These are phyloP conservation scores for Drosophila dunni DNA, from an alignment of 1,140 invertebrate species.

Conservation along the genomic window DNA sequence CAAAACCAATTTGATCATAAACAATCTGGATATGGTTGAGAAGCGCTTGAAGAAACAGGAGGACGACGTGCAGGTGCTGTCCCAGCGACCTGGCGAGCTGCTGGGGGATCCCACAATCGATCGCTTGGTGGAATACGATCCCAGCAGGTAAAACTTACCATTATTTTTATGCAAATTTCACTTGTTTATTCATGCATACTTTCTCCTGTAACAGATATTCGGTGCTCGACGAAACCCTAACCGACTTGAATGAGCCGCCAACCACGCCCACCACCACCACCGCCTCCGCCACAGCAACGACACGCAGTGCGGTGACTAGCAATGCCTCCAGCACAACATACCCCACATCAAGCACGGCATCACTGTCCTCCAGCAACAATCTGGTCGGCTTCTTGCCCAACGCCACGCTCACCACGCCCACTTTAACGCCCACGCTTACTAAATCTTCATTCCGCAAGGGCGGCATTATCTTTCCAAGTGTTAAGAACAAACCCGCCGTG, in stretches of 20 bases:
- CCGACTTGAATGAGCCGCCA: conserved; percentile 74
- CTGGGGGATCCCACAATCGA: conserved; percentile 91
- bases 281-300: conserved; percentile 52
- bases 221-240: conserved; percentile 70
- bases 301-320: conserved; percentile 44
- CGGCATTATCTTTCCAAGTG: conserved; percentile 94
- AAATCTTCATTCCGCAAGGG: conserved; percentile 87
- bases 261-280: conserved; percentile 23
- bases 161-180: not conserved
- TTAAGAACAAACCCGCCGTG: conserved; percentile 94
- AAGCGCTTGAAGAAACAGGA: conserved; percentile 93
- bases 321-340: conserved; percentile 28
- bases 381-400: conserved; percentile 24
- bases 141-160: conserved; percentile 86
- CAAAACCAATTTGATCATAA: conserved; percentile 94
- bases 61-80: conserved; percentile 87
- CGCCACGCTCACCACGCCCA: conserved; percentile 33
- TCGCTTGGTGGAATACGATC: conserved; percentile 90
- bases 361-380: conserved; percentile 17
- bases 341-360: conserved; percentile 15
- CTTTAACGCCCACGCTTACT: conserved; percentile 37
- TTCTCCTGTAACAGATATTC: conserved; percentile 60
- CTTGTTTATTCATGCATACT: not conserved
- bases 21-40: conserved; percentile 93
- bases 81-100: conserved; percentile 89